Evolutionary conservation across 2,888 invertebrate species (phyloP), one percentile per base, ranked within the genome.

Genomic region (Drosophila prolongata): DNA sequence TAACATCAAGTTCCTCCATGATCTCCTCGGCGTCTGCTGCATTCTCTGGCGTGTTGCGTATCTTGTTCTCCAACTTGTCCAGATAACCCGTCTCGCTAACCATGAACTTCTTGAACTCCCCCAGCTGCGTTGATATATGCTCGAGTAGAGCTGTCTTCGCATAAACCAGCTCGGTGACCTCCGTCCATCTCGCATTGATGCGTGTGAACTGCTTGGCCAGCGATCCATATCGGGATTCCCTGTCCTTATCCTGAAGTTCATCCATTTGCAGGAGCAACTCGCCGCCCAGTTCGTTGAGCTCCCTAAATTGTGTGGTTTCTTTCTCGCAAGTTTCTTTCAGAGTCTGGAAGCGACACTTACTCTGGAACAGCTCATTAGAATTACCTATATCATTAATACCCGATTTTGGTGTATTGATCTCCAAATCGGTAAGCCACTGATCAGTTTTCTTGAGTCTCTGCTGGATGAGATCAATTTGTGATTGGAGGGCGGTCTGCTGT

Each of bases 1-100:
- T 93, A 91, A 96, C 96, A 92, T 97, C 97, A 44, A 98, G 94
- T 90, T 97, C 96, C 90, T 97, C 98, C 38, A 97, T 96, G 77
- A 97, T 95, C 93, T 98, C 98, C 93, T 98, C 98, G 2, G 98
- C 97, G 93, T 98, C 98, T 37, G 85, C 83, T 11, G 95, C 96
- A 90, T 93, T 94, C 84, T 95, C 94, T 2, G 95, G 95, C 44
- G 95, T 94, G 79, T 95, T 94, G 68, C 94, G 93, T 80, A 98
- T 93, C 75, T 96, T 95, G 64, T 96, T 95, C 90, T 96, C 95
- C 84, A 98, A 93, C 76, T 95, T 95, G 90, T 96, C 96, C 86
- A 97, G 93, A 94, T 97, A 97, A 34, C 96, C 96, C 68, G 94
- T 94, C 75, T 93, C 92, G 53, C 95, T 95, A 77, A 96, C 95